These are phyloP conservation scores for Microcebus lehilahytsara DNA, from an alignment of 2,113 vertebrate genomes.

Conservation along the genomic window DNA sequence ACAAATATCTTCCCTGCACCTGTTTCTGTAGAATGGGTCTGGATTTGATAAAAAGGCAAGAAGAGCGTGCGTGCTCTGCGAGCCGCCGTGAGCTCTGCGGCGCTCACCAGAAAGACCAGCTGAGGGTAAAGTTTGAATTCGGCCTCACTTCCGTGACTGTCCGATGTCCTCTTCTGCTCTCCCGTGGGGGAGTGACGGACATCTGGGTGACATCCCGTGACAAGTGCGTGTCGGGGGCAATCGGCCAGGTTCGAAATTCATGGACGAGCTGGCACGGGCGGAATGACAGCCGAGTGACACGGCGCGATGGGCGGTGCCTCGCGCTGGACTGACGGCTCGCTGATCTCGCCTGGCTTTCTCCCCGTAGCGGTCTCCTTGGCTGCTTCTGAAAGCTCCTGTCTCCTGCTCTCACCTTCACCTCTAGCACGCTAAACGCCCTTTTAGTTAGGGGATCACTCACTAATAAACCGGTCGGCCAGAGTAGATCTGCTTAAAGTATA, in stretches of 20 bases:
- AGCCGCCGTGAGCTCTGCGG: not conserved
- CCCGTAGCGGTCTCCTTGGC: conserved; percentile 74
- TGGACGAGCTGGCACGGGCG: conserved; percentile 63
- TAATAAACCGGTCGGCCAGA: conserved; percentile 75
- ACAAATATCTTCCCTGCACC: not conserved
- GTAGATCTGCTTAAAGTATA: conserved; percentile 62
- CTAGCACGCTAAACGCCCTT: conserved; percentile 79
- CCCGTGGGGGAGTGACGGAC: conserved; percentile 4
- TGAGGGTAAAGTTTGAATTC: not conserved
- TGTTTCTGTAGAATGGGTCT: not conserved
- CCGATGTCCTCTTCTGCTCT: not conserved
- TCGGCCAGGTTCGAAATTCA: conserved; percentile 71
- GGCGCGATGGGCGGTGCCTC: conserved; percentile 62
- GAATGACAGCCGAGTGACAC: conserved; percentile 75
- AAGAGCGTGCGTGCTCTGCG: not conserved
- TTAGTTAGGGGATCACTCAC: conserved; percentile 72
- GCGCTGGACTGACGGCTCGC: conserved; percentile 70
- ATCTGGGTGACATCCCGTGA: not conserved
- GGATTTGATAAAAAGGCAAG: conserved; percentile 6
- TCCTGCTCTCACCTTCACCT: conserved; percentile 76
- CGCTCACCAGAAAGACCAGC: conserved; percentile 21
- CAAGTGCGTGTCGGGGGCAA: conserved; percentile 39
- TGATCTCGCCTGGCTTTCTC: conserved; percentile 79
- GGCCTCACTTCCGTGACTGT: not conserved
- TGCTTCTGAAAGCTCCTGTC: conserved; percentile 78